Conservation (phyloP, 2,888 invertebrate species). For the Drosophila crucigera region DNA sequence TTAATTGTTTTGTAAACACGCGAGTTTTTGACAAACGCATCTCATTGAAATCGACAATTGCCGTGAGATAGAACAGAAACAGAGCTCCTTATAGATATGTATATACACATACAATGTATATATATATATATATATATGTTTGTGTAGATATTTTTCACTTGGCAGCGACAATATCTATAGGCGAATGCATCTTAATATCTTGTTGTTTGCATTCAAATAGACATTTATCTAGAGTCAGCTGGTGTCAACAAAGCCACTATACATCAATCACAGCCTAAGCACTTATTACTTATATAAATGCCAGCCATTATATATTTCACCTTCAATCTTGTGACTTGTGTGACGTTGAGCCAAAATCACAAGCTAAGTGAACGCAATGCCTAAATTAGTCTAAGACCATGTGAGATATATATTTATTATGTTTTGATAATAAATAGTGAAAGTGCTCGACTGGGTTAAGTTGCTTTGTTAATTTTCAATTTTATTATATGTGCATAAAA, state of each 20-base stretch:
- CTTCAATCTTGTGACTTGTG: slow-evolving; percentile 63
- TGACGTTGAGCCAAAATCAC: slow-evolving; percentile 42
- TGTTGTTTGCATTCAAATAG: slow-evolving; percentile 50
- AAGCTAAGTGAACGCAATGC: slow-evolving; percentile 19
- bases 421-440: neutral
- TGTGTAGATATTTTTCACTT: slow-evolving; percentile 29
- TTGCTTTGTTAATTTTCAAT: neutral
- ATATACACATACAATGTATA: neutral
- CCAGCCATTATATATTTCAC: slow-evolving; percentile 25
- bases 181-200: slow-evolving; percentile 56
- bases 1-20: slow-evolving; percentile 79
- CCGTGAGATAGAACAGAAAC: slow-evolving; percentile 55
- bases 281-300: slow-evolving; percentile 42
- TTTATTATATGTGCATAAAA: neutral
- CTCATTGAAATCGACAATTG: slow-evolving; percentile 58
- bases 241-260: slow-evolving; percentile 54
- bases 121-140: neutral
- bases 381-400: slow-evolving; percentile 18
- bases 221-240: slow-evolving; percentile 45
- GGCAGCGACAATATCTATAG: slow-evolving; percentile 45
- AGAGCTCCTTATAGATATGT: slow-evolving; percentile 17
- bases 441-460: neutral
- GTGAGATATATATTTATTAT: slow-evolving; percentile 1
- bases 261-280: slow-evolving; percentile 66
- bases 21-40: slow-evolving; percentile 61